Evolutionary conservation across 1,140 invertebrate species (phyloP).

Genomic region (Notospermus geniculatus): DNA sequence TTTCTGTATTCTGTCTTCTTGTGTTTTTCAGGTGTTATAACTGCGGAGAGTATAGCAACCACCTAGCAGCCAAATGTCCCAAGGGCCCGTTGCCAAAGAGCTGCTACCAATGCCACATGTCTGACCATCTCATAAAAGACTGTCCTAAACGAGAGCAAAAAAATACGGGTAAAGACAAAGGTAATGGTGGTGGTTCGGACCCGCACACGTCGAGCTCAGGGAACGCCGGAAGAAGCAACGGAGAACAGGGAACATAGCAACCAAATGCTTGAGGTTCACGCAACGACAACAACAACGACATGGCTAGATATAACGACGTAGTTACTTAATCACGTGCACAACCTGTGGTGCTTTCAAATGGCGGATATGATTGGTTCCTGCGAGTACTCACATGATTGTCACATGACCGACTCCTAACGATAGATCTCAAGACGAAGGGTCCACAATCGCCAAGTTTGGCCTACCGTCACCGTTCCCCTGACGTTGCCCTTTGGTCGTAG

Average conservation of each 20-base stretch:
- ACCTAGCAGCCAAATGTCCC: conserved; percentile 83
- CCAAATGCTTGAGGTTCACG: not conserved
- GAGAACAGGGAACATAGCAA: not conserved
- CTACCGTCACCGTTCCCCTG: no score
- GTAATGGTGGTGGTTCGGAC: not conserved
- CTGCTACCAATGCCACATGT: conserved; percentile 82
- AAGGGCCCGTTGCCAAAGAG: conserved; percentile 82
- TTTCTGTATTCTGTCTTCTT: no score
- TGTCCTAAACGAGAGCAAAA: conserved; percentile 63
- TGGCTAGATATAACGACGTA: no score
- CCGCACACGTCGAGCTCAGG: not conserved
- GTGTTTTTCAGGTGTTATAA: conserved; percentile 74
- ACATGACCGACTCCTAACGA: no score
- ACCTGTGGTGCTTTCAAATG: no score
- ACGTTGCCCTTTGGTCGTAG: no score
- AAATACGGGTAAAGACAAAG: conserved; percentile 8
- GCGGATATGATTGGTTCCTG: no score
- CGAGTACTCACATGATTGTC: no score
- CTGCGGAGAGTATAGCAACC: conserved; percentile 86
- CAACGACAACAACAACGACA: no score
- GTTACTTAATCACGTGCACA: no score
- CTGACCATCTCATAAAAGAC: conserved; percentile 82
- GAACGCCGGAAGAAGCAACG: not conserved
- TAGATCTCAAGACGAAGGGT: no score
- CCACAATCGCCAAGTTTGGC: no score